Percentiles rank a stretch among this genome's conserved stretches.
Conservation (phyloP, 2,113 vertebrate genomes). For the Entomyzon cyanotis region DNA sequence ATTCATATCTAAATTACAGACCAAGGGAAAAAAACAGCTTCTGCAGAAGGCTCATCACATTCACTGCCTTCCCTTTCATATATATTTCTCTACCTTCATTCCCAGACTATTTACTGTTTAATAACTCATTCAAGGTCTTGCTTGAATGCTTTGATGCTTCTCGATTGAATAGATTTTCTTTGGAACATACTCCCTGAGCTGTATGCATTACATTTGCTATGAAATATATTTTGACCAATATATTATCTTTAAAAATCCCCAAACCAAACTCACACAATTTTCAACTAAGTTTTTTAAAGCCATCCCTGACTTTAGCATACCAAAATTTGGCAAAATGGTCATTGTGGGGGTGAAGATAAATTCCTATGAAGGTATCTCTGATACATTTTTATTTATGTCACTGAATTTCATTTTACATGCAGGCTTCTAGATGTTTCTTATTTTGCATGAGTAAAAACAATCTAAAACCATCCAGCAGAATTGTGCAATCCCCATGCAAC, state of each 20-base stretch:
- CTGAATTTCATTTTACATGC: background rate
- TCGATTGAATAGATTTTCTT: slow-evolving; percentile 49
- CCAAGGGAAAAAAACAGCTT: slow-evolving; percentile 5
- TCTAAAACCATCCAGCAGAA: background rate
- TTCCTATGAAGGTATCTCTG: background rate
- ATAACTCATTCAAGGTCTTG: slow-evolving; percentile 62
- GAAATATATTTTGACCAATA: background rate
- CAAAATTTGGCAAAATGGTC: background rate
- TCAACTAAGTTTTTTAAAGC: background rate
- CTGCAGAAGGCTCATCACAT: slow-evolving; percentile 38
- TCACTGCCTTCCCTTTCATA: slow-evolving; percentile 28
- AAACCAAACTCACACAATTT: background rate
- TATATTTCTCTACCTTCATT: slow-evolving; percentile 53
- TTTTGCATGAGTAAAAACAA: background rate
- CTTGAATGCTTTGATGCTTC: slow-evolving; percentile 60
- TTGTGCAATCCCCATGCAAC: background rate
- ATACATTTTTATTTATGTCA: background rate
- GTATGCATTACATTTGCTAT: background rate
- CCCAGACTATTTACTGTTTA: slow-evolving; percentile 66
- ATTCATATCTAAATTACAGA: slow-evolving; percentile 41
- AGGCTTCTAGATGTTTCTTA: background rate
- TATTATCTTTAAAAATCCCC: background rate
- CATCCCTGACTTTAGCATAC: background rate
- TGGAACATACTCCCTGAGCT: slow-evolving; percentile 21
- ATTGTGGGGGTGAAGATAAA: background rate